Conservation (phyloP, 2,797 vertebrate species). For the Eulemur albifrons region DNA sequence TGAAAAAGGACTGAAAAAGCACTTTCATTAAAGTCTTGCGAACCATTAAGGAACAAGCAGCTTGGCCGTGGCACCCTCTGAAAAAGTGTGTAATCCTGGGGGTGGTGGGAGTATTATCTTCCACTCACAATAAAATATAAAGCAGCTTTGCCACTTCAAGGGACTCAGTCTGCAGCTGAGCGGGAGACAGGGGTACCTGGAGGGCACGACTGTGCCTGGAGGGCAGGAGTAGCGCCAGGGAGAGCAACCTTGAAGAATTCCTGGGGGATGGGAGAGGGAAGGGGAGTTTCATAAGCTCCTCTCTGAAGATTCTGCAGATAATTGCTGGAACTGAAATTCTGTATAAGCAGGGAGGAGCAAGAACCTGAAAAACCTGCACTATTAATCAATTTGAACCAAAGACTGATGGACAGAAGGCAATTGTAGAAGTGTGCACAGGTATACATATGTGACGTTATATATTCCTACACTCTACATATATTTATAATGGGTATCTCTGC, state of each 20-base stretch:
- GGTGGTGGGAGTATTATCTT: not conserved
- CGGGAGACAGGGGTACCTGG: not conserved
- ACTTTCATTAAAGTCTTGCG: not conserved
- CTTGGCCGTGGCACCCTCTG: not conserved
- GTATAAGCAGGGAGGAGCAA: not conserved
- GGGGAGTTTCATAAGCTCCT: not conserved
- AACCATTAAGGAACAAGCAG: not conserved
- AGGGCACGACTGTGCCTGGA: not conserved
- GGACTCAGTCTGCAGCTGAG: not conserved
- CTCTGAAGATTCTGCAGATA: not conserved
- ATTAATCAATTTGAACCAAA: not conserved
- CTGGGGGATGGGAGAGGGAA: not conserved
- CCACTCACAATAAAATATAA: not conserved
- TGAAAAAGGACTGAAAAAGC: not conserved
- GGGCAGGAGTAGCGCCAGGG: rapidly evolving
- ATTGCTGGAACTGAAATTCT: not conserved
- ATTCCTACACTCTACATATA: not conserved
- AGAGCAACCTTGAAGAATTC: not conserved
- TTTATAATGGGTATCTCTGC: not conserved
- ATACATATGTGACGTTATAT: no score
- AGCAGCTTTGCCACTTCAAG: not conserved
- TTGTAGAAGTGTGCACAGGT: not conserved
- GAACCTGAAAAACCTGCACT: not conserved
- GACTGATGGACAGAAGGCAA: not conserved
- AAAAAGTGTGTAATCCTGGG: not conserved